A percentile compares a stretch with the other conserved stretches of the same genome.
Evolutionary conservation across 1,140 invertebrate genomes (phyloP).

Genomic region (Drosophila watanabei): DNA sequence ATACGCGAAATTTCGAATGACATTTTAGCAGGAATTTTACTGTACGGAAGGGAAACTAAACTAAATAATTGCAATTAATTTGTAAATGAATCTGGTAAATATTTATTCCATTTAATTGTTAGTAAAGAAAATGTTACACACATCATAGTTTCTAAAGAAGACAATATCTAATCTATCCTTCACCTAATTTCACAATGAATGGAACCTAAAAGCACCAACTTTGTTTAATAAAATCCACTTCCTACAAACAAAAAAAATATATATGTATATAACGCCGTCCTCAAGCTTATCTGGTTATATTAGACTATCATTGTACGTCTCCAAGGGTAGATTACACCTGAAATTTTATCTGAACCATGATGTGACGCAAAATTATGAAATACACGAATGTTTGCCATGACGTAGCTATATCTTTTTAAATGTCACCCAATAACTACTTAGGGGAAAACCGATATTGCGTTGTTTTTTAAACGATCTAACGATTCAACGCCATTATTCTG

Average conservation of each 20-base stretch:
- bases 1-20: constrained; percentile 46
- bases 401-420: constrained; percentile 27
- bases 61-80: constrained; percentile 27
- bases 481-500: constrained; percentile 17
- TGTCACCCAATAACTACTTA: constrained; percentile 14
- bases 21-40: constrained; percentile 33
- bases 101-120: constrained; percentile 2
- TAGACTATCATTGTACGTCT: constrained; percentile 4
- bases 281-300: constrained; percentile 20
- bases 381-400: constrained; percentile 17
- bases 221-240: neutral
- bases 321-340: constrained; percentile 18
- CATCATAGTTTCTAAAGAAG: neutral
- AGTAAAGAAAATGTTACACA: neutral
- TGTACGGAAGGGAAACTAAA: constrained; percentile 21
- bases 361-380: constrained; percentile 48
- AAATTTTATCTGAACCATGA: constrained; percentile 35
- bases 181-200: constrained; percentile 10
- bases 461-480: constrained; percentile 28
- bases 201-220: neutral
- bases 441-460: constrained; percentile 42
- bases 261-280: constrained; percentile 4
- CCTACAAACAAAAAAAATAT: constrained; percentile 4
- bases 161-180: constrained; percentile 5
- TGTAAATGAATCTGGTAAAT: neutral